Evolutionary conservation across 2,113 vertebrate species (phyloP).

Genomic region (Lethenteron camtschaticum): DNA sequence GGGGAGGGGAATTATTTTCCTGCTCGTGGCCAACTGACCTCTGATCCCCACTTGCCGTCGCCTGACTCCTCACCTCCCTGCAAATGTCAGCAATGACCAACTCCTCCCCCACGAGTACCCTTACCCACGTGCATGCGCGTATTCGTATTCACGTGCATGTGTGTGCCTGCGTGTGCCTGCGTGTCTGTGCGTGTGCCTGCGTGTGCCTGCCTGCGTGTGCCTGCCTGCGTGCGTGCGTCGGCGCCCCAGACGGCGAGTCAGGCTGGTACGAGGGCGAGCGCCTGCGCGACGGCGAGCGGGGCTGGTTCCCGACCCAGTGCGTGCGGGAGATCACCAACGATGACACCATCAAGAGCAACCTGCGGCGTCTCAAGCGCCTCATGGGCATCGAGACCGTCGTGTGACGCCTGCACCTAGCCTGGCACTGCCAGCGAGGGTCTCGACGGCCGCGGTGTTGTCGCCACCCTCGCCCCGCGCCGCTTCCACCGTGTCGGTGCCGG

Average conservation of each 20-base stretch:
- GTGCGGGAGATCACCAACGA: constrained; percentile 50
- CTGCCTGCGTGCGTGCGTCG: background rate
- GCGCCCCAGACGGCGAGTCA: constrained; percentile 12
- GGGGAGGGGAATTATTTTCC: too few relatives aligned
- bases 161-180: background rate
- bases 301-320: constrained; percentile 62
- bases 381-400: constrained; percentile 21
- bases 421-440: too few relatives aligned
- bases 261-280: constrained; percentile 55
- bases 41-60: too few relatives aligned
- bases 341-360: constrained; percentile 35
- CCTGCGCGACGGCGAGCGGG: constrained; percentile 48
- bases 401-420: background rate
- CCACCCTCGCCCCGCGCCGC: too few relatives aligned
- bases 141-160: background rate
- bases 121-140: too few relatives aligned
- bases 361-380: constrained; percentile 51
- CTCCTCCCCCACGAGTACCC: too few relatives aligned
- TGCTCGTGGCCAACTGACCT: too few relatives aligned
- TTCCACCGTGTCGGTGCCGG: too few relatives aligned
- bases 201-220: background rate
- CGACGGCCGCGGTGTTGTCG: too few relatives aligned
- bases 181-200: background rate
- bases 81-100: too few relatives aligned
- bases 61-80: too few relatives aligned